These are phyloP conservation scores for Callospermophilus lateralis DNA, from an alignment of 2,113 vertebrate species.

Conservation along the genomic window DNA sequence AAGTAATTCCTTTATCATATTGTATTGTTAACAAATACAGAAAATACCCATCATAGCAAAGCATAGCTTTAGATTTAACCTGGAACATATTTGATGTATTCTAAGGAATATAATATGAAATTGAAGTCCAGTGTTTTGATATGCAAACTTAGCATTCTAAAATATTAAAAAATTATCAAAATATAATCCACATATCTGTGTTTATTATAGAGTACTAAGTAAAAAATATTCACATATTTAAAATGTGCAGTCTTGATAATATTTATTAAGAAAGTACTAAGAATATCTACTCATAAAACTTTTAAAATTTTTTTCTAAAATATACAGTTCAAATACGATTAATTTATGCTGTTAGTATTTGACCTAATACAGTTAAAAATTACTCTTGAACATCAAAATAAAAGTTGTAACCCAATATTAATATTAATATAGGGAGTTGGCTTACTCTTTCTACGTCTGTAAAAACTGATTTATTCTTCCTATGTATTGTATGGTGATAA, in stretches of 20 bases:
- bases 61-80: background rate
- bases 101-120: background rate
- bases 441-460: background rate
- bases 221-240: background rate
- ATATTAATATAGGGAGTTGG: background rate
- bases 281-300: background rate
- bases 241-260: background rate
- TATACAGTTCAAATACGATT: background rate
- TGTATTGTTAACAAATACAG: background rate
- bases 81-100: background rate
- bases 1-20: background rate
- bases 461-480: background rate
- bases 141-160: background rate
- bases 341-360: background rate
- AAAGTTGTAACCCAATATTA: background rate
- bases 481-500: background rate
- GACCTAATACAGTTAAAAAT: background rate
- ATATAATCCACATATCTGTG: background rate
- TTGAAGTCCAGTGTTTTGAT: background rate
- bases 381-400: background rate
- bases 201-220: background rate
- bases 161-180: background rate
- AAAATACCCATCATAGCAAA: background rate
- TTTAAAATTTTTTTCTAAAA: background rate
- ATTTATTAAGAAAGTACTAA: background rate